Evolutionary conservation across 2,113 vertebrate species (phyloP).

Genomic region (Bufo bufo): DNA sequence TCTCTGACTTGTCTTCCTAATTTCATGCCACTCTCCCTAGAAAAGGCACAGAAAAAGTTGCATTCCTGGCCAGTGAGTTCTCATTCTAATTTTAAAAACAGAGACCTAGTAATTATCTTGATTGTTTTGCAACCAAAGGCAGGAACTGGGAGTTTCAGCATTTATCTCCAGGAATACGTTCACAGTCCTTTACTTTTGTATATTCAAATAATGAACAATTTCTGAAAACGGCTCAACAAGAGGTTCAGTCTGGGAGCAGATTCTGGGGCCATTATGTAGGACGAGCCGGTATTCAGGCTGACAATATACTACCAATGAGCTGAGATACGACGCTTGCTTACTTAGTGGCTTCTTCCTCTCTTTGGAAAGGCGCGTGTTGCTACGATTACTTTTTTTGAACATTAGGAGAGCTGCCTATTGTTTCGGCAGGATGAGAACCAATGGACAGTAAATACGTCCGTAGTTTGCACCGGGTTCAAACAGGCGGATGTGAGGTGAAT

Average conservation of each 20-base stretch:
- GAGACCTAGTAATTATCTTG: conserved; percentile 51
- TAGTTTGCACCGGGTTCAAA: too few species aligned
- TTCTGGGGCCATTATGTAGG: background rate
- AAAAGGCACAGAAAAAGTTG: conserved; percentile 6
- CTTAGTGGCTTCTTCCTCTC: too few species aligned
- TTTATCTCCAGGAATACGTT: conserved; percentile 28
- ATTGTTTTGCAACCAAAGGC: conserved; percentile 51
- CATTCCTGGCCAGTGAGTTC: conserved; percentile 48
- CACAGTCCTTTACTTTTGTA: background rate
- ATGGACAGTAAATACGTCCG: too few species aligned
- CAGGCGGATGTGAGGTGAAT: too few species aligned
- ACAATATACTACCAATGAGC: background rate
- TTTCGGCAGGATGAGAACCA: too few species aligned
- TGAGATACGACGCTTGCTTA: too few species aligned
- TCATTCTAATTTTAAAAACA: conserved; percentile 50
- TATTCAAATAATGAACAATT: background rate
- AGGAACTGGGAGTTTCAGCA: conserved; percentile 28
- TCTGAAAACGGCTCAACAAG: background rate
- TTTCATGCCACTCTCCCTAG: background rate
- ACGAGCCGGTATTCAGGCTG: background rate
- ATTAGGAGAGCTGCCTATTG: too few species aligned
- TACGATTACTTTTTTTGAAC: too few species aligned
- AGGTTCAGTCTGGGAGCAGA: background rate
- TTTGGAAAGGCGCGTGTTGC: too few species aligned
- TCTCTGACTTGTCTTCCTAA: background rate